Evolutionary conservation across 2,888 invertebrate genomes (phyloP).

Genomic region (Tiliacea citrago): DNA sequence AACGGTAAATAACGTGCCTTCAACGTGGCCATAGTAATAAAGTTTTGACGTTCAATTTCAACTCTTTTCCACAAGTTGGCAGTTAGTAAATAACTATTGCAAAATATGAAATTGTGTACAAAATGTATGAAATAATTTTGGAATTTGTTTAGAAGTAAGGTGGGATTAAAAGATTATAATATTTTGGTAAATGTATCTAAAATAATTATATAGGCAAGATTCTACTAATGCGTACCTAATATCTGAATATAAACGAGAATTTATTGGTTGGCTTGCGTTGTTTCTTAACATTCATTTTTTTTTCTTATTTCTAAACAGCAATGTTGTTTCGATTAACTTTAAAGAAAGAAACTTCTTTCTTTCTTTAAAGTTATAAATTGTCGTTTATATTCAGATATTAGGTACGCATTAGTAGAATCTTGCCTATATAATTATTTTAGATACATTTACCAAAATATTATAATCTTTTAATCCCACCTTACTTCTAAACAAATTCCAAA

Average conservation of each 20-base stretch:
- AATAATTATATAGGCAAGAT: not conserved
- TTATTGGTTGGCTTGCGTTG: not conserved
- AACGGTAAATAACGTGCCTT: slow-evolving; percentile 6
- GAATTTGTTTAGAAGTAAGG: not conserved
- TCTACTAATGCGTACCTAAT: not conserved
- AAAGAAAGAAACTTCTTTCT: too few relatives aligned
- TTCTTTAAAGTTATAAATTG: too few relatives aligned
- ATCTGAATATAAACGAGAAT: not conserved
- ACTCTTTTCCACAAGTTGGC: not conserved
- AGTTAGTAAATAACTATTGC: not conserved
- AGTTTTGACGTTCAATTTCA: slow-evolving; percentile 32
- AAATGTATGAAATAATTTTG: not conserved
- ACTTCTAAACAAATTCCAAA: not conserved
- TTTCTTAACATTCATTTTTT: not conserved
- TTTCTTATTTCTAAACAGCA: not conserved
- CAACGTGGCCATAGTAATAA: not conserved
- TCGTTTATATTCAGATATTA: too few relatives aligned
- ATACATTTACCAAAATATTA: not conserved
- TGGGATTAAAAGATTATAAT: not conserved
- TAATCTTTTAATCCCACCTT: not conserved
- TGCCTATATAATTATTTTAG: not conserved
- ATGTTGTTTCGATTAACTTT: not conserved
- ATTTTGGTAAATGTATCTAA: not conserved
- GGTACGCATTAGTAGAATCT: not conserved
- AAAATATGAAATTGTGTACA: not conserved